Evolutionary conservation across 2,888 invertebrate species (phyloP).

Genomic region (Ectemnius cavifrons): DNA sequence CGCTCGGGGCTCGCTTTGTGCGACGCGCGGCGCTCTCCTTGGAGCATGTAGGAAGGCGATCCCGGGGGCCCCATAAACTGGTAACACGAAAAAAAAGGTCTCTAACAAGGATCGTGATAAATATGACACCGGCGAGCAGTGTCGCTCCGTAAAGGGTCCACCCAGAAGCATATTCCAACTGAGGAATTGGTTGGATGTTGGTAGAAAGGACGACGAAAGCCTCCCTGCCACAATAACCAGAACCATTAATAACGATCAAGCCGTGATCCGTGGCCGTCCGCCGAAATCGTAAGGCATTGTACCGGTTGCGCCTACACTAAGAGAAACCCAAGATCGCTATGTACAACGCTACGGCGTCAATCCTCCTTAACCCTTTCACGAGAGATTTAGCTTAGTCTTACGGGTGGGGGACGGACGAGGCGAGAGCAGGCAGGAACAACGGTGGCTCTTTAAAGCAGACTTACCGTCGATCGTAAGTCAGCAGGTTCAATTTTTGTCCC

Average conservation of each 20-base stretch:
- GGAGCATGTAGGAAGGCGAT: not conserved
- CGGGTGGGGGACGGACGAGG: constrained; percentile 16
- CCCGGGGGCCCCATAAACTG: not conserved
- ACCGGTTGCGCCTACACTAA: constrained; percentile 19
- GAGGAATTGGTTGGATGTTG: constrained; percentile 37
- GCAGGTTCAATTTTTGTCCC: not conserved
- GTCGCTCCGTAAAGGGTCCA: constrained; percentile 22
- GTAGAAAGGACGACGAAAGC: constrained; percentile 33
- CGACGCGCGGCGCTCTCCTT: no score
- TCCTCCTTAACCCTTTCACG: constrained; percentile 40
- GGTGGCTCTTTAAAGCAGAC: constrained; percentile 15
- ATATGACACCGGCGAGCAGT: not conserved
- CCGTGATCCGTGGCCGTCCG: constrained; percentile 48
- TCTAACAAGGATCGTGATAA: constrained; percentile 4
- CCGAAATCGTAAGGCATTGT: constrained; percentile 57
- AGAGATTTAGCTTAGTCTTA: constrained; percentile 32
- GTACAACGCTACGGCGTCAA: constrained; percentile 26
- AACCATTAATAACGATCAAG: constrained; percentile 62
- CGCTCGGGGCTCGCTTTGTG: not conserved
- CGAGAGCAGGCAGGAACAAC: constrained; percentile 5
- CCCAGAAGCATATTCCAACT: constrained; percentile 9
- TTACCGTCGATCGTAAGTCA: constrained; percentile 4
- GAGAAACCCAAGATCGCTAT: constrained; percentile 36
- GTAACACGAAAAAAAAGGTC: not conserved
- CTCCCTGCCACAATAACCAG: constrained; percentile 40